A percentile compares a stretch with the other conserved stretches of the same genome.
Evolutionary conservation across 1,140 invertebrate genomes (phyloP).

Genomic region (Battus philenor): DNA sequence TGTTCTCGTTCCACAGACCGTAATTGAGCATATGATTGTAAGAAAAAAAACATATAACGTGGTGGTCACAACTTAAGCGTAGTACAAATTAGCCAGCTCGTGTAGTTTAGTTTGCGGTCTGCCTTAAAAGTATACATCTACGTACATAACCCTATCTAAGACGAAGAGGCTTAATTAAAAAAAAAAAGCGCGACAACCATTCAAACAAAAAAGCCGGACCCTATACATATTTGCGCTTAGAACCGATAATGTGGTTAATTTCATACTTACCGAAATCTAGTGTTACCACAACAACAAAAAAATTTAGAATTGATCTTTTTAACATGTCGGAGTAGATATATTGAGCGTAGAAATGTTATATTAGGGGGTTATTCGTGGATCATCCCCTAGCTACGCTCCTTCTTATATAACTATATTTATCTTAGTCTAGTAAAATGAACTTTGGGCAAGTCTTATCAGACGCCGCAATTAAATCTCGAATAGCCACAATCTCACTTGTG

Average conservation of each 20-base stretch:
- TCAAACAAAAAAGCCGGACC: conserved; percentile 37
- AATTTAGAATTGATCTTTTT: too few species aligned
- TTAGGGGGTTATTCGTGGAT: too few species aligned
- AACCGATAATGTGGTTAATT: conserved; percentile 50
- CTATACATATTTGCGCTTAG: conserved; percentile 36
- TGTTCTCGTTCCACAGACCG: not conserved
- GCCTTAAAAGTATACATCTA: conserved; percentile 64
- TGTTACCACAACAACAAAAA: conserved; percentile 38
- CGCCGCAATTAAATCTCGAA: conserved; percentile 1
- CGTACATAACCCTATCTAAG: conserved; percentile 64
- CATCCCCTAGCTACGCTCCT: too few species aligned
- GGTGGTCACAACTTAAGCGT: conserved; percentile 8
- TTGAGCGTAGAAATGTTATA: too few species aligned
- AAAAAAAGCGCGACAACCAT: conserved; percentile 50
- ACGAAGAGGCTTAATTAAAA: conserved; percentile 55
- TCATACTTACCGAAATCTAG: conserved; percentile 23
- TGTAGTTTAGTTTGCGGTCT: too few species aligned
- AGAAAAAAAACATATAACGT: not conserved
- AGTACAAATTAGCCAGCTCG: conserved; percentile 20
- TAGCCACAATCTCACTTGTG: conserved; percentile 8
- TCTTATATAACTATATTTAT: conserved; percentile 57
- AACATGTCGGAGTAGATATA: too few species aligned
- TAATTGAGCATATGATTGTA: conserved; percentile 4
- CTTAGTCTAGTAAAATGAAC: conserved; percentile 58
- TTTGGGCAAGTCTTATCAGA: conserved; percentile 20